phyloP scores from a whole-genome alignment of 1,140 invertebrate species.

The Drosophila sp. region DNA sequence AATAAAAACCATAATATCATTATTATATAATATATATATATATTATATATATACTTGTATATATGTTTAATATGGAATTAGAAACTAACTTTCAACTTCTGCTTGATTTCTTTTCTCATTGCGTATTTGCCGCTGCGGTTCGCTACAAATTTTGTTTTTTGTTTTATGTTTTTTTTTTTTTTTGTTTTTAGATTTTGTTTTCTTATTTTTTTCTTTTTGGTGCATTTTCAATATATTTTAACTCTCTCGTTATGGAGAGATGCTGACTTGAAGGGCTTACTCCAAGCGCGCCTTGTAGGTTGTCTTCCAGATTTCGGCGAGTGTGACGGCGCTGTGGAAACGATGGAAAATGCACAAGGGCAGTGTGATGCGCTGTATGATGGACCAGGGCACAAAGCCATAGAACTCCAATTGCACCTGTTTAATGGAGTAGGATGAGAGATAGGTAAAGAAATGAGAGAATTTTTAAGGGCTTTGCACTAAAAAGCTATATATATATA shows the following conservation, averaged over 20 bases:
- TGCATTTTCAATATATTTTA: conserved; percentile 53
- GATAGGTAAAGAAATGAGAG: background rate
- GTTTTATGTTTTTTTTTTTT: conserved; percentile 16
- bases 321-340: conserved; percentile 98
- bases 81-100: conserved; percentile 73
- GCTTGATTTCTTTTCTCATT: conserved; percentile 42
- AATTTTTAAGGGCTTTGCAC: no score
- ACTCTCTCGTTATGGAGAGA: conserved; percentile 20
- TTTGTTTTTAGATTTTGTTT: conserved; percentile 24
- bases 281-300: conserved; percentile 96
- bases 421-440: conserved; percentile 31
- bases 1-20: conserved; percentile 34
- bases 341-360: conserved; percentile 98
- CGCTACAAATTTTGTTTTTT: conserved; percentile 38
- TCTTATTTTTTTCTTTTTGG: conserved; percentile 45
- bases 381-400: conserved; percentile 96
- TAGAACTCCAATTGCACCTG: conserved; percentile 95
- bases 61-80: conserved; percentile 72
- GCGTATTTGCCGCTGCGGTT: conserved; percentile 48
- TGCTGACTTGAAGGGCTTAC: conserved; percentile 83
- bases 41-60: conserved; percentile 34
- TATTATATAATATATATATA: conserved; percentile 55
- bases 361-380: conserved; percentile 95
- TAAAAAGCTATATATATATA: no score
- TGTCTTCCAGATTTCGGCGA: conserved; percentile 99